A percentile compares a stretch with the other conserved stretches of the same genome.
phyloP scores from a whole-genome alignment of 2,888 invertebrate species.

The Sinelater perroti region DNA sequence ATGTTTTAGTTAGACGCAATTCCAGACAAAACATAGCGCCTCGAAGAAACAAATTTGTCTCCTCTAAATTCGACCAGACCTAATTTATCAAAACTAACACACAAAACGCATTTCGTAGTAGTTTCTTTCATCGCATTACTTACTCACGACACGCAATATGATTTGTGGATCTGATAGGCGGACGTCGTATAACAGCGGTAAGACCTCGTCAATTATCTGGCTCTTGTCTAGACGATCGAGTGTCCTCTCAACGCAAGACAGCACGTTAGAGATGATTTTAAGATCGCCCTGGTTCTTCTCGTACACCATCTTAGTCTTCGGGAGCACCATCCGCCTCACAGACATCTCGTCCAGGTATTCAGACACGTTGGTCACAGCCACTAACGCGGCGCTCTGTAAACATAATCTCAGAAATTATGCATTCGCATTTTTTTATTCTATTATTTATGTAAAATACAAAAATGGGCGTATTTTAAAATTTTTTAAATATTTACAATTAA shows the following conservation, averaged over 20 bases:
- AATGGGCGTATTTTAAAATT: no score
- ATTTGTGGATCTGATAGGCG: slow-evolving; percentile 89
- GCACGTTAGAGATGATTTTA: slow-evolving; percentile 80
- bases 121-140: no score
- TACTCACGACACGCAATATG: slow-evolving; percentile 90
- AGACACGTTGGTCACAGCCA: slow-evolving; percentile 85
- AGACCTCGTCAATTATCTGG: slow-evolving; percentile 89
- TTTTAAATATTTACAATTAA: no score
- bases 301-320: slow-evolving; percentile 81
- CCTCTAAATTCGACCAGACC: no score
- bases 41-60: no score
- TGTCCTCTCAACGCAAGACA: slow-evolving; percentile 82
- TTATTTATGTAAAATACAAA: no score
- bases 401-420: no score
- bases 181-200: slow-evolving; percentile 88
- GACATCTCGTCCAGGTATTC: slow-evolving; percentile 85
- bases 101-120: no score
- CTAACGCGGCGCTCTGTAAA: slow-evolving; percentile 84
- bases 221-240: slow-evolving; percentile 84
- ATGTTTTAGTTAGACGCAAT: no score
- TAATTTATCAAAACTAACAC: no score
- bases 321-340: slow-evolving; percentile 81
- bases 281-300: slow-evolving; percentile 83
- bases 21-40: no score
- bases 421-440: no score